Percentiles rank a stretch among this genome's conserved stretches.
Evolutionary conservation across 2,888 invertebrate species (phyloP).

Genomic region (Hypolimnas misippus): DNA sequence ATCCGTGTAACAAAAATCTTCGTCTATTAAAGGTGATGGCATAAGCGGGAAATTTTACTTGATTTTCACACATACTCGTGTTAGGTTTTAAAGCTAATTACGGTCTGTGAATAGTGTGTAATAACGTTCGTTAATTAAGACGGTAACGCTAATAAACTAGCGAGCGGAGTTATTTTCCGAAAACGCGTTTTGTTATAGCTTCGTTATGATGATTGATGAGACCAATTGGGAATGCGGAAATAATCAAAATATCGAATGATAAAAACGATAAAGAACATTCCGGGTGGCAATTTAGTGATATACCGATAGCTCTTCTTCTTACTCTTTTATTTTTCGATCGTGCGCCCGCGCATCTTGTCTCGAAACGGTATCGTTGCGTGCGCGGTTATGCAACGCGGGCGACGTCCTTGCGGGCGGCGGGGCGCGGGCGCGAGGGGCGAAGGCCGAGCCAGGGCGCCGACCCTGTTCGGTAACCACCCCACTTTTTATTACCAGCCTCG

Average conservation of each 20-base stretch:
- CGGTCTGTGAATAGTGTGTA: conserved; percentile 10
- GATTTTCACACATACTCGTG: conserved; percentile 4
- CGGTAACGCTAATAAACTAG: conserved; percentile 18
- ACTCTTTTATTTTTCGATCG: conserved; percentile 24
- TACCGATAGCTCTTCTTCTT: conserved; percentile 20
- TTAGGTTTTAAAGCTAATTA: conserved; percentile 15
- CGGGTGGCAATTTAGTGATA: conserved; percentile 17
- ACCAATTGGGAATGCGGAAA: conserved; percentile 29
- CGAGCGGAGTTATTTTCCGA: conserved; percentile 10
- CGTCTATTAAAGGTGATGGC: conserved; percentile 2
- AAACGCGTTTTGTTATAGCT: conserved; percentile 16
- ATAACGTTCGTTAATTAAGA: conserved; percentile 23
- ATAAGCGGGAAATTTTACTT: conserved; percentile 7
- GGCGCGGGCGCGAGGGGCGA: conserved; percentile 61
- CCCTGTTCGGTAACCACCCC: conserved; percentile 53
- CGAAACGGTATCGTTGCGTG: conserved; percentile 76
- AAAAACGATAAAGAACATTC: conserved; percentile 22
- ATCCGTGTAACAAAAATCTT: background rate
- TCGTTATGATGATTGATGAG: conserved; percentile 21
- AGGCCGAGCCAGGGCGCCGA: conserved; percentile 75
- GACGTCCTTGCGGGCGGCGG: conserved; percentile 72
- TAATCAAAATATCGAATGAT: conserved; percentile 20
- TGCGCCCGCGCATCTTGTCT: conserved; percentile 47
- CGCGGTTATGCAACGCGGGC: conserved; percentile 76
- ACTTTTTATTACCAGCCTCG: conserved; percentile 48